Evolutionary conservation across 2,888 invertebrate species (phyloP).

Genomic region (Dromius quadrimaculatus): DNA sequence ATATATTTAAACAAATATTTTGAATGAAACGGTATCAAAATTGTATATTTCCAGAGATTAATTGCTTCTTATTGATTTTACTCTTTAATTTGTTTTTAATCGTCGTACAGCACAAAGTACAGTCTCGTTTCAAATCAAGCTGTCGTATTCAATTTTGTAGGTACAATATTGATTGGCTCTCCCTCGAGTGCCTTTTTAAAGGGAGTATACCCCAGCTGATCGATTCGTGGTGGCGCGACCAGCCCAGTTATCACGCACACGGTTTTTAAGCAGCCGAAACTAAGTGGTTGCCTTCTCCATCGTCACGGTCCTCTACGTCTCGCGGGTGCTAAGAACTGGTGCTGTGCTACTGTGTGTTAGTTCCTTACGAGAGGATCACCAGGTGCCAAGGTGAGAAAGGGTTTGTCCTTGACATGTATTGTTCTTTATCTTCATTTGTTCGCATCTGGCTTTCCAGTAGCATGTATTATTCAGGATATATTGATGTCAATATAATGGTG

Average conservation of each 20-base stretch:
- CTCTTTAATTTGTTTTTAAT: too few species aligned
- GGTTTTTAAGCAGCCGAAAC: not conserved
- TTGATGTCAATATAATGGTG: too few species aligned
- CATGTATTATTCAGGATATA: slow-evolving; percentile 8
- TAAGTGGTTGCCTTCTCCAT: slow-evolving; percentile 4
- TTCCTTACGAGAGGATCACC: not conserved
- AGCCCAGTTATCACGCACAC: slow-evolving; percentile 34
- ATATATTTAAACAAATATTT: not conserved
- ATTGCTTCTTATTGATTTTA: too few species aligned
- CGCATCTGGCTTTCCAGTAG: not conserved
- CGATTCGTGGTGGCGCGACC: slow-evolving; percentile 58
- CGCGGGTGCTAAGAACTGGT: slow-evolving; percentile 4
- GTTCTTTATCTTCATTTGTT: not conserved
- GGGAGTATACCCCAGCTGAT: slow-evolving; percentile 64
- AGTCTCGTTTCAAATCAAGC: not conserved
- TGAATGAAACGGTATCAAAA: not conserved
- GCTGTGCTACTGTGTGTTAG: slow-evolving; percentile 7
- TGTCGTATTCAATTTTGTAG: not conserved
- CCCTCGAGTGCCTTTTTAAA: not conserved
- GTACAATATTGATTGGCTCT: not conserved
- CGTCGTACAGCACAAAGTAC: too few species aligned
- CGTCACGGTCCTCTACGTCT: not conserved
- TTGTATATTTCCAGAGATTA: too few species aligned
- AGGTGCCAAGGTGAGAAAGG: slow-evolving; percentile 4
- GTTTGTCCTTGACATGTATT: not conserved